Base-by-base conservation (phyloP, 2,888 invertebrate species). In the Aricia artaxerxes region DNA sequence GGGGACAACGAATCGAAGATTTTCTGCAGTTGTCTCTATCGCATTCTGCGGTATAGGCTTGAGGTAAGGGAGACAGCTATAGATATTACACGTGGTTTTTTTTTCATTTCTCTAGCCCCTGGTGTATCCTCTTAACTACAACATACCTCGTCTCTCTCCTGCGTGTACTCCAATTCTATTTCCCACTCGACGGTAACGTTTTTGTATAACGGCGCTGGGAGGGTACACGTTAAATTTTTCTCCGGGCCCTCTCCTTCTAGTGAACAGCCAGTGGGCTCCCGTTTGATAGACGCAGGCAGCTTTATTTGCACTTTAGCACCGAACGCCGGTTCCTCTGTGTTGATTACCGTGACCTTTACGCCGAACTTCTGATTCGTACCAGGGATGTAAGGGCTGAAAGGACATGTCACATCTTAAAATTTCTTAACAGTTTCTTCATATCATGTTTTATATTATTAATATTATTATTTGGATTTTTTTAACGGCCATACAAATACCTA, bases 261-360 rank as follows among this genome's bases (percentile, higher is more conserved):
- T 1, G 87, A 86, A 80, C 94, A 94, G 3, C 86, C 87, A 24
- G 86, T 87, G 3, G 91, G 93, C 0, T 93, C 86, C 79, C 93
- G 85, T 80, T 88, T 88, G 0, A 92, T 92, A 35, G 86, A 84
- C 38, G 87, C 84, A 1, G 93, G 92, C 1, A 94, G 81, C 0
- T 84, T 83, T 1, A 94, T 82, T 7, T 88, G 85, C 0, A 93
- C 88, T 81, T 86, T 89, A 0, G 91, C 91, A 9, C 90, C 92
- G 64, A 91, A 93, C 0, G 92, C 92, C n/a, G 94, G 93, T 82
- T 94, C 94, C 79, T 89, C 90, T 78, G 83, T 85, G 78, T 94
- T 93, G 0, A 86, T 24, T 0, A 93, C 86, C 1, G 83, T 89
- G 0, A 95, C 84, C 79, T 83, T 88, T 9, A 88, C 87, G 3